Conservation (phyloP, 2,888 invertebrate genomes). For the Deroplatys truncata region DNA sequence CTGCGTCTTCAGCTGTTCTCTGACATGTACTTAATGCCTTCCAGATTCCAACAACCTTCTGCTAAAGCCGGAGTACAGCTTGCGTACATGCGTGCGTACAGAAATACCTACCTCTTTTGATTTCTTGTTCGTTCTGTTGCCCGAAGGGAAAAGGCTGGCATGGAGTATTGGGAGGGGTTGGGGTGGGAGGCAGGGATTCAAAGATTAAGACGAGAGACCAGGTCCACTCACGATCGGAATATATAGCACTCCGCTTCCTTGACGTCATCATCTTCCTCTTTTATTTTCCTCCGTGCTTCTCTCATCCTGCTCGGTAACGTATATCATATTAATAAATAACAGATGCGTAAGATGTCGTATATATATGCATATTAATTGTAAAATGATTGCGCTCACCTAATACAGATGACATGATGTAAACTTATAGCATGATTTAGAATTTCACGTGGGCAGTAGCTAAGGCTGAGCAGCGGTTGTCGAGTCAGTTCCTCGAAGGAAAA, state of each 20-base stretch:
- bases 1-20: background rate
- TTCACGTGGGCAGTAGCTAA: slow-evolving; percentile 1
- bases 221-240: background rate
- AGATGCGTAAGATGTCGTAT: background rate
- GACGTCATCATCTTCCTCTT: background rate
- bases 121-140: background rate
- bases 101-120: background rate
- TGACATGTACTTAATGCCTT: background rate
- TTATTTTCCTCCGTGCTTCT: background rate
- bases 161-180: background rate
- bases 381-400: background rate
- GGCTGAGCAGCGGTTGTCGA: background rate
- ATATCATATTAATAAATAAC: slow-evolving; percentile 2
- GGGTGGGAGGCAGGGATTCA: background rate
- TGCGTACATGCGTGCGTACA: background rate
- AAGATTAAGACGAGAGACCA: background rate
- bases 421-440: slow-evolving; percentile 1
- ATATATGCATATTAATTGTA: background rate
- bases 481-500: background rate
- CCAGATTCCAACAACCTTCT: background rate
- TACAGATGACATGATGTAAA: slow-evolving; percentile 5
- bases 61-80: background rate
- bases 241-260: background rate
- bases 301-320: background rate
- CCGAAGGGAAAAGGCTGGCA: background rate